Base-by-base conservation (phyloP, 2,888 invertebrate genomes). In the Resseliella maxima region DNA sequence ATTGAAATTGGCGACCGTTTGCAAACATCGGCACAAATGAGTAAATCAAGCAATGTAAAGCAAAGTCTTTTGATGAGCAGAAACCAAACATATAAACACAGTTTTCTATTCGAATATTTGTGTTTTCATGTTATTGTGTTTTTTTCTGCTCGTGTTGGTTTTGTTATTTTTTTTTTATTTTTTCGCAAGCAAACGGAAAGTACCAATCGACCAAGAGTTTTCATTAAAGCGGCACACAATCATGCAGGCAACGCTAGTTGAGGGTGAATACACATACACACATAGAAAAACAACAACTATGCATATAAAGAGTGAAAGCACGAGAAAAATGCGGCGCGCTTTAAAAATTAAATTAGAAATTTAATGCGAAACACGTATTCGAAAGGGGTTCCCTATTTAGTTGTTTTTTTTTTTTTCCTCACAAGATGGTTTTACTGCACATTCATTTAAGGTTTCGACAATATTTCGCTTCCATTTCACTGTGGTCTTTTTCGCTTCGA, bases 291-390 rank as follows among this genome's bases (percentile, higher is more conserved):
- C 15, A 72, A 31, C 24, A 3, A 31, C 12, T 31, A 15, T 31
- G 72, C 2, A 50, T 18, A 18, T 8, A 41, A 8, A n/a, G 59
- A 59, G 59, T 2, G 15, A 31, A 35, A 72, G 50, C 10, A 50
- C 21, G 50, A 12, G 50, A 59, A 59, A 59, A 59, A 59, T 35
- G 15, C 35, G 12, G 27, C 72, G 31, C 31, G 35, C 72, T 72
- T 27, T 31, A 72, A 31, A 72, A 72, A 72, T 72, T 72, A 72
- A 72, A 72, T 72, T 72, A 72, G 72, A 72, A 31, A 72, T 72
- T 72, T 72, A 72, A 72, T 72, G 31, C 72, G 72, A 72, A 72
- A 72, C 72, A 72, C 72, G 72, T 72, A 72, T 72, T 72, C 72
- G 72, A 72, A 72, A 72, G 72, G 59, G 59, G 59, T 59, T 59